Base-by-base conservation (phyloP, 2,888 invertebrate genomes). In the Drosophila subquinaria region DNA sequence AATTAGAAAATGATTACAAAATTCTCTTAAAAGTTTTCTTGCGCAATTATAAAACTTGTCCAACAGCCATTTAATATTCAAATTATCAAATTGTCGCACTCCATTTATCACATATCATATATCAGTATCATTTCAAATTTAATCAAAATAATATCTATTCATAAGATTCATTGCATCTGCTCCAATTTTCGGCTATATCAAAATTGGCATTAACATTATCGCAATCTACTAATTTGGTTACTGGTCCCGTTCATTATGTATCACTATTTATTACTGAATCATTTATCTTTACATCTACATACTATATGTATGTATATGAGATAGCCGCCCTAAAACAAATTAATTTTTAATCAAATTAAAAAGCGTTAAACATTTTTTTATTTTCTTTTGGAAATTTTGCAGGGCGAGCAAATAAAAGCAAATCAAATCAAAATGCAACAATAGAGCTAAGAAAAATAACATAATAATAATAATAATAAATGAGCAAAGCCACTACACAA, bases 271-370 rank as follows among this genome's bases (percentile, higher is more conserved):
- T 60, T 69, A 68, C 57, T 61, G 43, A 27, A 71, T 68, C 42
- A 72, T 68, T 64, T 57, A 63, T 69, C 56, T 69, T 60, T 38
- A 55, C 40, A 65, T 68, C 73, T 50, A 62, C 42, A 59, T 69
- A 23, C 4, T 23, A 23, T 23, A 23, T 23, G 23, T 23, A 23
- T 27, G 5, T 27, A 23, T 27, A 23, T n/a, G 50, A 30, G 52
- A 20, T 40, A 30, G 11, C 38, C 33, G 56, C 8, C n/a, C 9
- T 40, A 40, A 64, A 43, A 61, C 85, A 67, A 88, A 83, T 85
- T 85, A 85, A 82, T 85, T 88, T 77, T 36, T 71, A 67, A 84
- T 73, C 73, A 79, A 73, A 85, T 80, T 80, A 61, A 80, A 69
- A 73, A 65, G 69, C 60, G 50, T 48, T 60, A 55, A 71, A 74